Evolutionary conservation across 2,797 vertebrate species (phyloP), one percentile per base, ranked within the genome.

Genomic region (Amphiprion clarkii): DNA sequence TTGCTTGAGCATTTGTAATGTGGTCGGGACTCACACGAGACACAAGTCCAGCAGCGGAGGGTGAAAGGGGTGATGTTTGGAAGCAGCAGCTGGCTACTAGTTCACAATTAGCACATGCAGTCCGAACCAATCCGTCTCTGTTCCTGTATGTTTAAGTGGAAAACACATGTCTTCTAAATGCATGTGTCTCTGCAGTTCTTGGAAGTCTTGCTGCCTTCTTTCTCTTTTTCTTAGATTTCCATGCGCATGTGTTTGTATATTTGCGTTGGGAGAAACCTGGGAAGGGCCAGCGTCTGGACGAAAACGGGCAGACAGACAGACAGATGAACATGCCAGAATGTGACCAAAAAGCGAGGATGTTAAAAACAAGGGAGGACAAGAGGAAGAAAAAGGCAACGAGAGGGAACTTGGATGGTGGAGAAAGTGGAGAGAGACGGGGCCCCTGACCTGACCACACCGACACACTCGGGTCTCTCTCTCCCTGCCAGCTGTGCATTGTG

Each of bases 361-460:
- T 64, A 60, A 84, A 90, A 91, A 89, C 78, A 89, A 87, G 82
- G 79, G 71, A 74, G 82, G 79, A 81, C 76, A 63, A 80, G 88
- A 86, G 81, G 73, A 76, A 65, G 83, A 78, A 67, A 42, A 75
- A 74, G 74, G 53, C 72, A 36, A 36, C 10, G 33, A 68, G 81
- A 68, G 70, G 78, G 83, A 68, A 71, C 1, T 58, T 82, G 78
- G 81, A 88, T 5, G 29, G 55, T 78, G 79, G 87, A 81, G 84
- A 82, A 71, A 78, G 83, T 42, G 67, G 77, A 90, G 86, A 79
- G 81, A 87, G 79, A 82, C 23, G 14, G 87, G 92, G 89, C 91
- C 93, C 82, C 91, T 89, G 89, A 92, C 90, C 83, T 93, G 92
- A 95, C 94, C 89, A 85, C 93, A 92, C 88, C 89, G 87, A 94